Evolutionary conservation across 2,888 invertebrate species (phyloP).

Genomic region (Iselma pallidipennis): DNA sequence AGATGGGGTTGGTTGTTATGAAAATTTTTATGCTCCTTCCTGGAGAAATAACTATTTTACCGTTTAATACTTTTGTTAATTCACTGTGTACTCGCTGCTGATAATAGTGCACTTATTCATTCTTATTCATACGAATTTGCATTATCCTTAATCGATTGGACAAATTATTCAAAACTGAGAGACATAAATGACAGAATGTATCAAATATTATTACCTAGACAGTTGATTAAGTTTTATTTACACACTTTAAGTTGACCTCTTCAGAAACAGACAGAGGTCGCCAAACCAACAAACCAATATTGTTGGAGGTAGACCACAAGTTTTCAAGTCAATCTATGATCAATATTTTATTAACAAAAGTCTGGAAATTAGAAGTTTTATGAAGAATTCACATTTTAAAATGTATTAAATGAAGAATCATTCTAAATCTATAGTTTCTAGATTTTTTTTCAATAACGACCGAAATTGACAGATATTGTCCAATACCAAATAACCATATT

Average conservation of each 20-base stretch:
- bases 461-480: neutral
- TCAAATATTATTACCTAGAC: conserved; percentile 11
- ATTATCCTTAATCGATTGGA: conserved; percentile 8
- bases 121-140: neutral
- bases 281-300: conserved; percentile 22
- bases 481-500: neutral
- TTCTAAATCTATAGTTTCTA: no score
- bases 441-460: neutral
- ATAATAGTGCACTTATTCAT: neutral
- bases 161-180: conserved; percentile 6
- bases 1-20: neutral
- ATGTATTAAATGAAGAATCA: no score
- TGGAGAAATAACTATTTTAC: neutral
- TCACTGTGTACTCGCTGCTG: neutral
- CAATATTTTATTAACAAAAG: conserved; percentile 7
- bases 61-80: neutral
- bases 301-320: conserved; percentile 16
- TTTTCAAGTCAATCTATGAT: conserved; percentile 16
- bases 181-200: conserved; percentile 1
- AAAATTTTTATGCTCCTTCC: neutral
- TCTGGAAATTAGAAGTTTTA: no score
- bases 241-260: conserved; percentile 19
- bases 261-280: conserved; percentile 14
- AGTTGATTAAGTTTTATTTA: conserved; percentile 21
- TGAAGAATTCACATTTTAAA: no score